phyloP scores from a whole-genome alignment of 2,113 vertebrate species.

The Atractosteus spatula region DNA sequence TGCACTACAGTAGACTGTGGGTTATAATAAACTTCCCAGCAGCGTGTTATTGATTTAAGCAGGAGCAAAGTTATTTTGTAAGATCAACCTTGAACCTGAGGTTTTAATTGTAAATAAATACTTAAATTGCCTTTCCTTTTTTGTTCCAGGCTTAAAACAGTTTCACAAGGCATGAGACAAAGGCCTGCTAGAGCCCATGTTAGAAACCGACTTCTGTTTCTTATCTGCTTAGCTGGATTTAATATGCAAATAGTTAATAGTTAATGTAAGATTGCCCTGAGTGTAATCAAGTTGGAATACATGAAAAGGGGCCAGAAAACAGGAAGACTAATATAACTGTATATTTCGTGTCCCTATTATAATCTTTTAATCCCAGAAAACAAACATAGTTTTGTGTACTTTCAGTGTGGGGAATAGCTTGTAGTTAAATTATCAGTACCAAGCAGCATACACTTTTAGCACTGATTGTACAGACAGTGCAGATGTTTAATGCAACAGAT shows the following conservation, averaged over 20 bases:
- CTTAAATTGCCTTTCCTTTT: too few relatives aligned
- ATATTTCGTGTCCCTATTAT: constrained; percentile 53
- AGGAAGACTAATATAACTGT: constrained; percentile 52
- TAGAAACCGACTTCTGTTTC: too few relatives aligned
- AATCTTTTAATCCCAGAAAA: constrained; percentile 72
- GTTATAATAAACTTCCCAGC: neutral
- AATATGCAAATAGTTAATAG: too few relatives aligned
- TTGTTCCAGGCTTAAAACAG: too few relatives aligned
- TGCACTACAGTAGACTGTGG: neutral
- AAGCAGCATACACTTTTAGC: constrained; percentile 62
- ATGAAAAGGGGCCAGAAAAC: constrained; percentile 17
- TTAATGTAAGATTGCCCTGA: too few relatives aligned
- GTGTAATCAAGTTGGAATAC: neutral
- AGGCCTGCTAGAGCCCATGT: too few relatives aligned
- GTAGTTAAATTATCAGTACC: constrained; percentile 61
- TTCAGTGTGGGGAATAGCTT: constrained; percentile 64
- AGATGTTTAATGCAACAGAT: constrained; percentile 50
- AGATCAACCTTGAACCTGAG: neutral
- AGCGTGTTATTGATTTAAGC: constrained; percentile 17
- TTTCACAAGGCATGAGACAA: too few relatives aligned
- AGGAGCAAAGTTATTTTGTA: neutral
- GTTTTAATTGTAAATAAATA: neutral
- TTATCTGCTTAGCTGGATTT: too few relatives aligned
- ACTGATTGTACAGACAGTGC: constrained; percentile 57
- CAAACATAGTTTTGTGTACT: constrained; percentile 66